Conservation (phyloP, 2,888 invertebrate species). For the Clivina fossor region DNA sequence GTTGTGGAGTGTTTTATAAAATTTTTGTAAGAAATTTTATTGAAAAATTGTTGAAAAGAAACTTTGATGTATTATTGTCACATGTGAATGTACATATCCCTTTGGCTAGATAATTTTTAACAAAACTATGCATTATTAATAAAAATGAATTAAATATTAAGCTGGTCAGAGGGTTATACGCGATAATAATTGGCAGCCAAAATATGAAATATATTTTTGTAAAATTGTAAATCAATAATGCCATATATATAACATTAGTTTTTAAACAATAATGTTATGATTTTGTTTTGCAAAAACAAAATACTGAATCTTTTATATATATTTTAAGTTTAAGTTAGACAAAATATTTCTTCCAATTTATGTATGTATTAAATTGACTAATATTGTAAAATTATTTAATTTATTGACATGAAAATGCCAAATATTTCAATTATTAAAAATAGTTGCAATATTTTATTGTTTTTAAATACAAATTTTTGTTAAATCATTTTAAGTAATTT, state of each 20-base stretch:
- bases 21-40: too few species aligned
- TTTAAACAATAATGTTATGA: background rate
- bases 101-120: too few species aligned
- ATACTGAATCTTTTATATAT: too few species aligned
- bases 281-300: too few species aligned
- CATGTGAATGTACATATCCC: too few species aligned
- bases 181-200: background rate
- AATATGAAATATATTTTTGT: conserved; percentile 25
- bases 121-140: too few species aligned
- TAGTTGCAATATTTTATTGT: background rate
- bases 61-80: too few species aligned
- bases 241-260: conserved; percentile 6
- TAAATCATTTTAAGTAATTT: conserved; percentile 11
- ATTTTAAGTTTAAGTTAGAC: too few species aligned
- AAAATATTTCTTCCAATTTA: too few species aligned
- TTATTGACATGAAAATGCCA: conserved; percentile 23
- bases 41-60: too few species aligned
- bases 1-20: too few species aligned
- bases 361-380: background rate
- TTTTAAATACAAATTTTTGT: conserved; percentile 11
- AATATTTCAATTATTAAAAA: conserved; percentile 7
- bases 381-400: conserved; percentile 3
- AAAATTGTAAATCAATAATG: conserved; percentile 12
- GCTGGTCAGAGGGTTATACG: background rate
- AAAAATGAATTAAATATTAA: too few species aligned